phyloP scores from a whole-genome alignment of 2,888 invertebrate species.

The Spodoptera exigua region DNA sequence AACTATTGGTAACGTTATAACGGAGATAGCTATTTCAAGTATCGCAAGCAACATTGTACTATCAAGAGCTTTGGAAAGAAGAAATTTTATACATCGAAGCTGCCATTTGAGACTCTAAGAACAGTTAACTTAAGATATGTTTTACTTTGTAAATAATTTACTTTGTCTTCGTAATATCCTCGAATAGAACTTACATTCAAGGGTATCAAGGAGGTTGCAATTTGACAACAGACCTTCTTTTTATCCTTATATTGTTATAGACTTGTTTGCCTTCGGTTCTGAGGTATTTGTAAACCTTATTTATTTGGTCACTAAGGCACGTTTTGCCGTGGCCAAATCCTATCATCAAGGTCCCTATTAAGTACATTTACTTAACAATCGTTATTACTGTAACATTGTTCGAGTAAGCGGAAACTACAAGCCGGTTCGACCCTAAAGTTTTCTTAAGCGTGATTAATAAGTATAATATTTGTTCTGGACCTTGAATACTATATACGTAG shows the following conservation, averaged over 20 bases:
- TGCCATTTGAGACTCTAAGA: slow-evolving; percentile 7
- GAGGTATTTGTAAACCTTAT: background rate
- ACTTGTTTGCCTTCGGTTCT: slow-evolving; percentile 3
- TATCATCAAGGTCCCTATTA: background rate
- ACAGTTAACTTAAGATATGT: slow-evolving; percentile 2
- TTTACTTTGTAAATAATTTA: slow-evolving; percentile 14
- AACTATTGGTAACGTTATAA: background rate
- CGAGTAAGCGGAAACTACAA: slow-evolving; percentile 8
- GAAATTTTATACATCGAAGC: slow-evolving; percentile 8
- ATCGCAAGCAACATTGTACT: background rate
- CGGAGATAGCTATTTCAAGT: background rate
- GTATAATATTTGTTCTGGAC: slow-evolving; percentile 22
- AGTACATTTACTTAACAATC: slow-evolving; percentile 3
- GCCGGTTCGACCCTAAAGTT: slow-evolving; percentile 5
- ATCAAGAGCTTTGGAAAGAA: background rate
- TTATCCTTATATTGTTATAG: slow-evolving; percentile 4
- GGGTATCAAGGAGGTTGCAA: slow-evolving; percentile 5
- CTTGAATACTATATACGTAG: slow-evolving; percentile 13
- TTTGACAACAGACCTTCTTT: slow-evolving; percentile 5
- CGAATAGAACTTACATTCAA: slow-evolving; percentile 17
- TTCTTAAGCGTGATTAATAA: slow-evolving; percentile 16
- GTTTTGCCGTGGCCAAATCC: background rate
- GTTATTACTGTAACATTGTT: slow-evolving; percentile 8
- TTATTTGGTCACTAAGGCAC: slow-evolving; percentile 4
- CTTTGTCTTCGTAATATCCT: slow-evolving; percentile 3